These are phyloP conservation scores for Lysandra bellargus DNA, from an alignment of 2,888 invertebrate species.

Conservation along the genomic window DNA sequence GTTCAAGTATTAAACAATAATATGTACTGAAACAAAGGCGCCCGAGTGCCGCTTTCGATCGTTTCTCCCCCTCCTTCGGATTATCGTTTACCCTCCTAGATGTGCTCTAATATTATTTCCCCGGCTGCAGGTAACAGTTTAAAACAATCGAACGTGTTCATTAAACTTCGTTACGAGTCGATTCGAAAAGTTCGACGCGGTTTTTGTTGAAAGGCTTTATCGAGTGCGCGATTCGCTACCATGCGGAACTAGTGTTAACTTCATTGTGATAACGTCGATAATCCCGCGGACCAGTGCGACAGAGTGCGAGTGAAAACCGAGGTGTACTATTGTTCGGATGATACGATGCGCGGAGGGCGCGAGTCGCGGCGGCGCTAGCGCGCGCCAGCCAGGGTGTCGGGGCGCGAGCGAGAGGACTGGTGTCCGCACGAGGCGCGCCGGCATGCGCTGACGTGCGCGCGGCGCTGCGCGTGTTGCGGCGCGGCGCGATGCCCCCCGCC, in stretches of 20 bases:
- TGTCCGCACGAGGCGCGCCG: constrained; percentile 78
- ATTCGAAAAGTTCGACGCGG: constrained; percentile 40
- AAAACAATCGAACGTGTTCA: constrained; percentile 19
- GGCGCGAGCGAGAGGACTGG: constrained; percentile 78
- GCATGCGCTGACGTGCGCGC: constrained; percentile 77
- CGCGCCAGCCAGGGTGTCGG: constrained; percentile 74
- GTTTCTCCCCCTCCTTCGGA: constrained; percentile 1
- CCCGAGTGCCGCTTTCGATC: neutral
- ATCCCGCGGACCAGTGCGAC: constrained; percentile 37
- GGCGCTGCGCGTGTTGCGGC: constrained; percentile 79
- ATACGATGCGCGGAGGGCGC: constrained; percentile 69
- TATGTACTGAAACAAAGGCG: constrained; percentile 2
- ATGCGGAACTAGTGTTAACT: constrained; percentile 41
- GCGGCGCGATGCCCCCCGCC: constrained; percentile 76
- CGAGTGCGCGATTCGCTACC: constrained; percentile 31
- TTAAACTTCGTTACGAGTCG: constrained; percentile 5
- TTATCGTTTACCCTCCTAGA: constrained; percentile 23
- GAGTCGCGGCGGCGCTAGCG: constrained; percentile 66
- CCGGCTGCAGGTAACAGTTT: constrained; percentile 19
- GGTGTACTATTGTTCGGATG: constrained; percentile 54
- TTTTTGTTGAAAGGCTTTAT: constrained; percentile 29
- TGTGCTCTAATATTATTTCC: constrained; percentile 26
- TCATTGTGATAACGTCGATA: constrained; percentile 26
- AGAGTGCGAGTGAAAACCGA: constrained; percentile 39
- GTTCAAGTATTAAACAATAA: neutral